A percentile compares a stretch with the other conserved stretches of the same genome.
Conservation (phyloP, 2,113 vertebrate genomes). For the Coptodon rendalli region DNA sequence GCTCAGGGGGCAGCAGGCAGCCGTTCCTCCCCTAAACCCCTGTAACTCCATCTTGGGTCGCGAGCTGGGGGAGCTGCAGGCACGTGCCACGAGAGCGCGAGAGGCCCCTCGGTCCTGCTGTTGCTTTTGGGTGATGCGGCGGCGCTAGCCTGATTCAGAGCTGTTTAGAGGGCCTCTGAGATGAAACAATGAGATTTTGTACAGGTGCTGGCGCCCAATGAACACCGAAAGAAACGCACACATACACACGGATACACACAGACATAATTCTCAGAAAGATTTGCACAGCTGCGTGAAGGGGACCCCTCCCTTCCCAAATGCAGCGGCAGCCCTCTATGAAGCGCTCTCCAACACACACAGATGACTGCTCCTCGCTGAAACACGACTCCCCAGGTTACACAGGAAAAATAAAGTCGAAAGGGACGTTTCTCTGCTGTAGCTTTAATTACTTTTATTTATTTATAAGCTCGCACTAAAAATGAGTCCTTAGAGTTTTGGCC, state of each 20-base stretch:
- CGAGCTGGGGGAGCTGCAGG: constrained; percentile 42
- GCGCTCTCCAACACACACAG: constrained; percentile 41
- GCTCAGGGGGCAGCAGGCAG: background rate
- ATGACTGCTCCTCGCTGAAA: constrained; percentile 19
- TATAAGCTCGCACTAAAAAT: constrained; percentile 7
- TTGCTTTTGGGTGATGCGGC: constrained; percentile 48
- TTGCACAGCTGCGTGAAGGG: constrained; percentile 66
- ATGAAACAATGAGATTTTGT: constrained; percentile 44
- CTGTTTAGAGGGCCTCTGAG: constrained; percentile 30
- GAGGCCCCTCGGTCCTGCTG: constrained; percentile 24
- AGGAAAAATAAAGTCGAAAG: constrained; percentile 46
- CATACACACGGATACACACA: background rate
- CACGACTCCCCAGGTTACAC: constrained; percentile 22
- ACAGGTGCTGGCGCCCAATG: constrained; percentile 36
- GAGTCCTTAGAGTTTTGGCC: background rate
- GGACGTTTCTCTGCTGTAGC: background rate
- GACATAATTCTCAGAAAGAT: constrained; percentile 40
- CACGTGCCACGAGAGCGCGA: constrained; percentile 51
- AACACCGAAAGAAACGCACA: background rate
- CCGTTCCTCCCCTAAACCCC: constrained; percentile 12
- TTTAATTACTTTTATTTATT: constrained; percentile 48
- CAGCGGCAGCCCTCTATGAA: constrained; percentile 40
- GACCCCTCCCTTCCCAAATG: constrained; percentile 42
- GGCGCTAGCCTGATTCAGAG: constrained; percentile 1
- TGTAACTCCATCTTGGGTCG: constrained; percentile 55